Percentiles rank a stretch among this genome's conserved stretches.
These are phyloP conservation scores for Smutsia temminckii DNA, from an alignment of 2,797 vertebrate species.

Conservation along the genomic window DNA sequence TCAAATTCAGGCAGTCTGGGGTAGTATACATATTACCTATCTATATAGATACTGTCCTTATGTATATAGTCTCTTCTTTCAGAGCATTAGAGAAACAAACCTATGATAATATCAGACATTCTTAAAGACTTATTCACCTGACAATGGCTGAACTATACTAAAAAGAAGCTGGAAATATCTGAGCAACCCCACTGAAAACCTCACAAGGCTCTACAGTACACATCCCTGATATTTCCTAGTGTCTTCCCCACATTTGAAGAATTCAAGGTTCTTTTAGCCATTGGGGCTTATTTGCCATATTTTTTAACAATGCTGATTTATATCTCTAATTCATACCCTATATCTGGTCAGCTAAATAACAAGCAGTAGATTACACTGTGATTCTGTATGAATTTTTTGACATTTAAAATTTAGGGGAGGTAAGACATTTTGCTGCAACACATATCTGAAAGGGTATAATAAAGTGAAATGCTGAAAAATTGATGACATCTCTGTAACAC, in stretches of 20 bases:
- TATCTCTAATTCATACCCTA: neutral
- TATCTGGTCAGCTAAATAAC: constrained; percentile 1
- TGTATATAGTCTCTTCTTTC: neutral
- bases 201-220: neutral
- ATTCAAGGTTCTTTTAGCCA: neutral
- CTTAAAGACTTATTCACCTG: neutral
- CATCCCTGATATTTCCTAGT: neutral
- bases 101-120: neutral
- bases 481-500: neutral
- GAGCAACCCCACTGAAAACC: neutral
- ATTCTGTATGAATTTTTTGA: neutral
- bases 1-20: neutral
- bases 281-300: neutral
- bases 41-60: no score
- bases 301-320: constrained; percentile 1
- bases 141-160: neutral
- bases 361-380: neutral
- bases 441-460: constrained; percentile 4
- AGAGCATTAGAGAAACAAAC: neutral
- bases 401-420: neutral
- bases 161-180: neutral
- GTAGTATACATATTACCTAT: neutral
- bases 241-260: neutral
- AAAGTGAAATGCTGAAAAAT: constrained; percentile 52
- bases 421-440: neutral